Conservation (phyloP, 2,113 vertebrate species). For the Misgurnus anguillicaudatus region DNA sequence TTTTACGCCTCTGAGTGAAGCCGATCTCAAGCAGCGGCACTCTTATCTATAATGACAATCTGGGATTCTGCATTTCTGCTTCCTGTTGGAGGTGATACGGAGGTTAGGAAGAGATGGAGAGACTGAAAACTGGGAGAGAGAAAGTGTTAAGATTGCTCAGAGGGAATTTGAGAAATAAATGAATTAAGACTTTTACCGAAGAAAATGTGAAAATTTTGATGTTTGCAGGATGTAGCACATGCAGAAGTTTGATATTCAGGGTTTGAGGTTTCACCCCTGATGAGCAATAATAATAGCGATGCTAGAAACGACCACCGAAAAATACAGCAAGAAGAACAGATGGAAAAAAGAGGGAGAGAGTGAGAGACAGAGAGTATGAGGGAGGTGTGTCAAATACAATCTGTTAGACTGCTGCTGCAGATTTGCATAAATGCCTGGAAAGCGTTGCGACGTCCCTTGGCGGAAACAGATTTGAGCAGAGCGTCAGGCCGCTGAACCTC, state of each 20-base stretch:
- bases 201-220: too few relatives aligned
- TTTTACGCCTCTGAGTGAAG: slow-evolving; percentile 61
- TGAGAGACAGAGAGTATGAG: not conserved
- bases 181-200: too few relatives aligned
- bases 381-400: slow-evolving; percentile 20
- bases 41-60: slow-evolving; percentile 77
- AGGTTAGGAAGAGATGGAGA: slow-evolving; percentile 1
- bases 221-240: too few relatives aligned
- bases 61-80: slow-evolving; percentile 57
- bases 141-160: not conserved
- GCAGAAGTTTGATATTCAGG: too few relatives aligned
- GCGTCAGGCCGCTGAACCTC: slow-evolving; percentile 7
- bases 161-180: not conserved
- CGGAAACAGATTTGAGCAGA: slow-evolving; percentile 34
- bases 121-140: not conserved
- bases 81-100: slow-evolving; percentile 45
- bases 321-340: not conserved
- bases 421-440: slow-evolving; percentile 53
- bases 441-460: slow-evolving; percentile 11
- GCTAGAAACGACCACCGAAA: not conserved
- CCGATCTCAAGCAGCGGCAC: slow-evolving; percentile 54
- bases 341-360: not conserved
- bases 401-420: slow-evolving; percentile 43
- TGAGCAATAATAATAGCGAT: too few relatives aligned
- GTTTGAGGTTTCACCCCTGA: too few relatives aligned